phyloP scores from a whole-genome alignment of 2,888 invertebrate species.

The Agrochola lychnidis region DNA sequence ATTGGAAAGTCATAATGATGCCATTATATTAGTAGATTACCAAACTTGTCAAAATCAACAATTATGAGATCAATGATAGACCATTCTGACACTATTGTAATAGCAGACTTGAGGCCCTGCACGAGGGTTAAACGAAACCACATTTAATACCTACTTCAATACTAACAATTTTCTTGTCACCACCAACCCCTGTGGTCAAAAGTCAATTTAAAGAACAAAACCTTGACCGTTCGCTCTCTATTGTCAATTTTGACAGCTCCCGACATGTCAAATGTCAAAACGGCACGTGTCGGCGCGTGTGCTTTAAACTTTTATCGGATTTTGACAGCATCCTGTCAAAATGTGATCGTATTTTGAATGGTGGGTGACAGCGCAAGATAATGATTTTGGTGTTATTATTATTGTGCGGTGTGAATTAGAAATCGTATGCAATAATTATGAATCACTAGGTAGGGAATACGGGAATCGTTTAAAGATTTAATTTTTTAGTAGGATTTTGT shows the following conservation, averaged over 20 bases:
- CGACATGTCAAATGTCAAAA: conserved; percentile 83
- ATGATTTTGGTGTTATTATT: conserved; percentile 65
- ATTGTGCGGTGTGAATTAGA: conserved; percentile 54
- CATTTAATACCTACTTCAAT: conserved; percentile 18
- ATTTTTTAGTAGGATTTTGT: background rate
- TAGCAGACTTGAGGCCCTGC: too few species aligned
- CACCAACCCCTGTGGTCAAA: conserved; percentile 71
- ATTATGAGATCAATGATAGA: too few species aligned
- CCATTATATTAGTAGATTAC: too few species aligned
- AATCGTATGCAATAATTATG: conserved; percentile 40
- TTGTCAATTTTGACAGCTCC: conserved; percentile 80
- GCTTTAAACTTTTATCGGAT: conserved; percentile 83
- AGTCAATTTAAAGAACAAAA: conserved; percentile 82
- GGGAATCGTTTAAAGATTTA: background rate
- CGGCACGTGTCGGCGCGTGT: conserved; percentile 87
- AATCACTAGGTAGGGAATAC: background rate
- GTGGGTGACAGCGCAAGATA: conserved; percentile 72
- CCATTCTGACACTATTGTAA: too few species aligned
- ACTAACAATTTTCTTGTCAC: conserved; percentile 63
- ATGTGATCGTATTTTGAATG: conserved; percentile 73
- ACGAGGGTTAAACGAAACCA: too few species aligned
- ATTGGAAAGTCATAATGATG: too few species aligned
- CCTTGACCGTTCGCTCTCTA: conserved; percentile 76
- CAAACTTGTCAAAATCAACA: too few species aligned
- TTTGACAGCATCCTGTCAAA: conserved; percentile 84